Evolutionary conservation across 2,113 vertebrate species (phyloP), one percentile per base, ranked within the genome.

Genomic region (Psilopogon haemacephalus): DNA sequence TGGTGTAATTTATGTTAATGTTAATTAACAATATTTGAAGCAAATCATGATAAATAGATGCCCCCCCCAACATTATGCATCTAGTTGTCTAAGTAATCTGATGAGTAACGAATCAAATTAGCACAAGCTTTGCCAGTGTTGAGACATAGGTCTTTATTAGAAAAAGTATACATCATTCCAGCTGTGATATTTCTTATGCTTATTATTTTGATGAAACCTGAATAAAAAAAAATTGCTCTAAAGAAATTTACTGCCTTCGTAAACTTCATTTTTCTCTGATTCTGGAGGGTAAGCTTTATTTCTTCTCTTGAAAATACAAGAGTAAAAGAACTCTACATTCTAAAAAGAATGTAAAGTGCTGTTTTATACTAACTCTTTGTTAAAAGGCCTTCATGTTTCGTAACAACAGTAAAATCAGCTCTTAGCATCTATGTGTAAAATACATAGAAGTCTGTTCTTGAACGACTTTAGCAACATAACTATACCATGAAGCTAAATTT

Each of bases 41-140:
- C 58, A 97, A 97, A 97, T 97, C 82, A 96, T 93, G 97, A 95
- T 95, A 97, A 97, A 98, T 96, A 93, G 95, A 70, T 84, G 63
- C 56, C 77, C 87, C 96, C 94, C 95, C 80, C n/a, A 94, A 93
- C 63, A 86, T 97, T 97, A 95, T 96, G 93, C 93, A 97, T 97
- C 93, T 97, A 97, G 95, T 94, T 96, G 96, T 97, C 94, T 96
- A 93, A 93, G 89, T 90, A 94, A 96, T 90, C 91, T 96, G 97
- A 96, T 95, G 96, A 97, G 89, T 89, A 95, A 91, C 95, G 82
- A 92, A 95, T 97, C 96, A 97, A 97, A 98, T 97, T 97, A 97
- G 80, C 91, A 94, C 84, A 94, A 92, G 91, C 93, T 97, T 97
- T 96, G 85, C 92, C 90, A 95, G 59, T 72, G 37, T 70, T 79